Evolutionary conservation across 2,888 invertebrate genomes (phyloP), one percentile per base, ranked within the genome.

Genomic region (Leptinotarsa juncta): DNA sequence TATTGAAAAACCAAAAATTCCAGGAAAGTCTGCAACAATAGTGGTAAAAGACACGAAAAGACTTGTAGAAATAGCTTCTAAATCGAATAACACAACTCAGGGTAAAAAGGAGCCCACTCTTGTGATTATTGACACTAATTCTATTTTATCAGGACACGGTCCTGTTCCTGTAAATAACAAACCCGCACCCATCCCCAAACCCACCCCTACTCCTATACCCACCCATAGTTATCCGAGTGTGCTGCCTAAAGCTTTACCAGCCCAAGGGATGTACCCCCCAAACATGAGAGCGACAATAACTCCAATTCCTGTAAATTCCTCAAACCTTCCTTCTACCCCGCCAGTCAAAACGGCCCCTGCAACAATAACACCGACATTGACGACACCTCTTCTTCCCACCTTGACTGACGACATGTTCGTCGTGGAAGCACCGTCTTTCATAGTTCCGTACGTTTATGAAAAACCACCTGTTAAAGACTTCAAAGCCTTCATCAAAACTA

Each of bases 351-450:
- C 87, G 75, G 78, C 86, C 78, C 75, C 87, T 42, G 82, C 87
- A 65, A 80, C 79, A 3, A 78, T 88, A 62, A 85, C 87, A 1
- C 79, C 81, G 4, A 72, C 81, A 5, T 20, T 79, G 55, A 74
- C 79, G 87, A 90, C 93, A 55, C 91, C 91, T 51, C 92, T 96
- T 78, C 87, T 97, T 81, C 96, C 96, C 0, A 94, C 95, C 10
- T 87, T 97, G 32, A 96, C 96, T 23, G 96, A 97, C 86, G 96
- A 97, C 83, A 96, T 96, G 94, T 96, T 94, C 86, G 96, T 97
- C 15, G 94, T 97, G 14, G 96, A 97, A 88, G 96, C 96, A 48
- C 96, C 97, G 7, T 96, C 96, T 26, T 96, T 97, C 85, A 96
- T 97, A 85, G 96, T 97, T 81, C 97, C 97, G 66, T 97, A 97